Conservation (phyloP, 1,140 invertebrate genomes). For the Drosophila setifemur region DNA sequence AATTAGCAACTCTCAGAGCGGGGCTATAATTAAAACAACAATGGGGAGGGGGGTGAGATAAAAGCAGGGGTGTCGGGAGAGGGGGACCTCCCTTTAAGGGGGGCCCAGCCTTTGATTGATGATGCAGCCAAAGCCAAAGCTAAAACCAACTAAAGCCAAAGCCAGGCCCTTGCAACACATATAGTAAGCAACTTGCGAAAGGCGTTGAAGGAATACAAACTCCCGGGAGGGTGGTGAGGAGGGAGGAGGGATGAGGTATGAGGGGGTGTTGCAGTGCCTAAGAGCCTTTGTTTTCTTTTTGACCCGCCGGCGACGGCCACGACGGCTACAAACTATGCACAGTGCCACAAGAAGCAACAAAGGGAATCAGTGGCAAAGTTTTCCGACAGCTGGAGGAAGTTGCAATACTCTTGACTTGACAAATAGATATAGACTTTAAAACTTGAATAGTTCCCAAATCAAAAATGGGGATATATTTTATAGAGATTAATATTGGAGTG, state of each 20-base stretch:
- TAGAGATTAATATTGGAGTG: no score
- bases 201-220: slow-evolving; percentile 48
- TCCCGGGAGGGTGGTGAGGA: neutral
- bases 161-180: slow-evolving; percentile 52
- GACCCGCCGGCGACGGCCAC: slow-evolving; percentile 22
- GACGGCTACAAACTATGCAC: slow-evolving; percentile 56
- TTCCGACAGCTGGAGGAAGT: neutral
- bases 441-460: no score
- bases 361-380: neutral
- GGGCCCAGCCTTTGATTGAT: slow-evolving; percentile 67
- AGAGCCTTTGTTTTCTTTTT: slow-evolving; percentile 41
- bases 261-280: slow-evolving; percentile 10
- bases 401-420: neutral
- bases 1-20: slow-evolving; percentile 62
- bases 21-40: slow-evolving; percentile 74
- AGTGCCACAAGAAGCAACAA: slow-evolving; percentile 34
- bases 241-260: neutral
- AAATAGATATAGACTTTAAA: neutral
- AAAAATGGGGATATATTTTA: neutral
- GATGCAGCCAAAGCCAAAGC: slow-evolving; percentile 53
- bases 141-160: slow-evolving; percentile 46
- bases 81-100: neutral
- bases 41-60: slow-evolving; percentile 39
- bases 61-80: no score
- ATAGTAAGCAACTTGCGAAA: slow-evolving; percentile 17